These are phyloP conservation scores for Siniperca scherzeri DNA, from an alignment of 2,797 vertebrate species.

Conservation along the genomic window DNA sequence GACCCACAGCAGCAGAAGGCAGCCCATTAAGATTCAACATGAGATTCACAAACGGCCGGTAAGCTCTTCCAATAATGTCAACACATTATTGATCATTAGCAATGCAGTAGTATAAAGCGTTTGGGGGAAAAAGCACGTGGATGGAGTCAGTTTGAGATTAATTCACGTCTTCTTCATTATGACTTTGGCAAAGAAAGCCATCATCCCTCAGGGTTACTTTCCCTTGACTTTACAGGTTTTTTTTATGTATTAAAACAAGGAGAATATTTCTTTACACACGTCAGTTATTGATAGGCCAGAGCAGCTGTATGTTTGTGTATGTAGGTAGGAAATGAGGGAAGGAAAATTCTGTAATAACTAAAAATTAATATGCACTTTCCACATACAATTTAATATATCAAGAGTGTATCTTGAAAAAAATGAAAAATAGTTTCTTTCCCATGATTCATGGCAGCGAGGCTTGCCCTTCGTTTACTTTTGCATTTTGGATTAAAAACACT, in stretches of 20 bases:
- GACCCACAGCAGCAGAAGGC: constrained; percentile 49
- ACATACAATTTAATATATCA: background rate
- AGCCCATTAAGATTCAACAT: constrained; percentile 68
- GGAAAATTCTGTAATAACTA: background rate
- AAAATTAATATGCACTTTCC: background rate
- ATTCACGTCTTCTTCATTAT: background rate
- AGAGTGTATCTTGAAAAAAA: background rate
- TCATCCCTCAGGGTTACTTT: background rate
- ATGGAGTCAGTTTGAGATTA: constrained; percentile 9
- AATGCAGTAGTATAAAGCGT: constrained; percentile 9
- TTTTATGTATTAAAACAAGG: background rate
- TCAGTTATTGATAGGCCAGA: background rate
- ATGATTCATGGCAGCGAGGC: background rate
- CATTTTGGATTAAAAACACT: background rate
- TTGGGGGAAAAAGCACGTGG: background rate
- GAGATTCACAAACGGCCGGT: constrained; percentile 24
- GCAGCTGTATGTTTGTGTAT: background rate
- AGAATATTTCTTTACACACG: background rate
- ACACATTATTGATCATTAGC: constrained; percentile 61
- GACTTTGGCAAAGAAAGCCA: background rate
- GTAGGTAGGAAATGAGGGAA: background rate
- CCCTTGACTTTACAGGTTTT: background rate
- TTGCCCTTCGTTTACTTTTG: background rate
- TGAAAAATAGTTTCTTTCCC: background rate
- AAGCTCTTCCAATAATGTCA: constrained; percentile 39